These are phyloP conservation scores for Elegia similella DNA, from an alignment of 2,888 invertebrate genomes.

Conservation along the genomic window DNA sequence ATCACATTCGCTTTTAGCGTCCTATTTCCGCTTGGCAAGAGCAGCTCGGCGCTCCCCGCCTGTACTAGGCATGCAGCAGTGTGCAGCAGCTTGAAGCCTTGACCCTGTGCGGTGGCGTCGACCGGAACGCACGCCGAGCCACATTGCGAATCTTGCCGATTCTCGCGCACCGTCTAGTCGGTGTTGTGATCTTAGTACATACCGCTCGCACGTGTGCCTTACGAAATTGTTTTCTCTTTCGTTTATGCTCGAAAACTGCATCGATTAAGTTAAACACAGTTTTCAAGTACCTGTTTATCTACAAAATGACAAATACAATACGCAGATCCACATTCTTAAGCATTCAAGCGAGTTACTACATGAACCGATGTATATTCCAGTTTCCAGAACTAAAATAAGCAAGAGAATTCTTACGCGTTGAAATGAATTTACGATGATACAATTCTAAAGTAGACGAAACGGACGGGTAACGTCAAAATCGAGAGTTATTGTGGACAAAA, in stretches of 20 bases:
- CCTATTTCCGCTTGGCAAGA: constrained; percentile 58
- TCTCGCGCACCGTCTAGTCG: constrained; percentile 59
- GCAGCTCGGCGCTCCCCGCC: constrained; percentile 44
- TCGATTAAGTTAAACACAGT: constrained; percentile 40
- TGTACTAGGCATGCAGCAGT: constrained; percentile 69
- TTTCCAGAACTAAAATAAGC: neutral
- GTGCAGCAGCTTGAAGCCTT: constrained; percentile 74
- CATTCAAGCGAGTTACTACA: constrained; percentile 2
- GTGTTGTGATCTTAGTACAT: constrained; percentile 69
- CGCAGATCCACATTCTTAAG: constrained; percentile 19
- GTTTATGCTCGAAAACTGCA: constrained; percentile 45
- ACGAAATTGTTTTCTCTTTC: constrained; percentile 67
- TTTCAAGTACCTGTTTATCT: constrained; percentile 17
- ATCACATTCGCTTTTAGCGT: constrained; percentile 70
- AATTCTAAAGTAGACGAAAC: constrained; percentile 30
- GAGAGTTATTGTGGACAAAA: constrained; percentile 61
- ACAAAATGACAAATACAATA: constrained; percentile 13
- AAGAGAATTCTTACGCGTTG: neutral
- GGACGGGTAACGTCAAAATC: constrained; percentile 58
- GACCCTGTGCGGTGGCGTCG: constrained; percentile 81
- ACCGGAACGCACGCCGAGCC: constrained; percentile 77
- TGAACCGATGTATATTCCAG: constrained; percentile 3
- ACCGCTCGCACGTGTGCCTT: constrained; percentile 65
- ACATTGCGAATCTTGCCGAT: constrained; percentile 71
- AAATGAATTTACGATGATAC: constrained; percentile 1